phyloP scores from a whole-genome alignment of 2,888 invertebrate species.

The Biston betularia region DNA sequence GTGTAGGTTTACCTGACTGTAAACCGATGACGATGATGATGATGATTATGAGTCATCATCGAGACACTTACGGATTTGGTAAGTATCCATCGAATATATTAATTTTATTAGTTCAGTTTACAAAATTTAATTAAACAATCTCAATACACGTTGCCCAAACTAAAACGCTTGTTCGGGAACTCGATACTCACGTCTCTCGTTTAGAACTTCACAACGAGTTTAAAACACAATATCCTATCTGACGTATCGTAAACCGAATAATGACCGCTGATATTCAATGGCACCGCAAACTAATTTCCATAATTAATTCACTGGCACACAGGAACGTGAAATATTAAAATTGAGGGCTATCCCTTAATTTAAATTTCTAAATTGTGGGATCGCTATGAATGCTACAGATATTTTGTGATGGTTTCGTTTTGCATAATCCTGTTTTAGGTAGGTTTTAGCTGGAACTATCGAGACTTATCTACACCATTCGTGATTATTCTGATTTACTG shows the following conservation, averaged over 20 bases:
- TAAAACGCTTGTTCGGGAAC: not conserved
- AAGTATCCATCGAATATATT: not conserved
- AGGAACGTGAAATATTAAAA: conserved; percentile 67
- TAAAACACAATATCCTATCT: conserved; percentile 42
- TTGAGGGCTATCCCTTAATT: conserved; percentile 69
- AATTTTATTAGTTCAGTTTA: too few species aligned
- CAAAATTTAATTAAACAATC: not conserved
- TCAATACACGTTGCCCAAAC: not conserved
- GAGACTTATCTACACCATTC: not conserved
- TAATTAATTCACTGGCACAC: conserved; percentile 73
- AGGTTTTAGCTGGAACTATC: conserved; percentile 21
- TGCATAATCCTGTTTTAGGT: conserved; percentile 33
- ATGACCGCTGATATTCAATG: conserved; percentile 70
- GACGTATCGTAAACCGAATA: conserved; percentile 57
- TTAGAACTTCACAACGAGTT: conserved; percentile 5
- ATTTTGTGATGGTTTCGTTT: conserved; percentile 23
- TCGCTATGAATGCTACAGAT: conserved; percentile 43
- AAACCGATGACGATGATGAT: too few species aligned
- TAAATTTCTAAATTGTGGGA: conserved; percentile 73
- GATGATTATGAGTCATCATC: too few species aligned
- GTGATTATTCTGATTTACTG: not conserved
- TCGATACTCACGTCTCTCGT: not conserved
- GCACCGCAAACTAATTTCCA: conserved; percentile 72
- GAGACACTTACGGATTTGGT: too few species aligned
- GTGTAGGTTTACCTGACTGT: too few species aligned